Base-by-base conservation (phyloP, 2,113 vertebrate species). In the Lycocorax pyrrhopterus region DNA sequence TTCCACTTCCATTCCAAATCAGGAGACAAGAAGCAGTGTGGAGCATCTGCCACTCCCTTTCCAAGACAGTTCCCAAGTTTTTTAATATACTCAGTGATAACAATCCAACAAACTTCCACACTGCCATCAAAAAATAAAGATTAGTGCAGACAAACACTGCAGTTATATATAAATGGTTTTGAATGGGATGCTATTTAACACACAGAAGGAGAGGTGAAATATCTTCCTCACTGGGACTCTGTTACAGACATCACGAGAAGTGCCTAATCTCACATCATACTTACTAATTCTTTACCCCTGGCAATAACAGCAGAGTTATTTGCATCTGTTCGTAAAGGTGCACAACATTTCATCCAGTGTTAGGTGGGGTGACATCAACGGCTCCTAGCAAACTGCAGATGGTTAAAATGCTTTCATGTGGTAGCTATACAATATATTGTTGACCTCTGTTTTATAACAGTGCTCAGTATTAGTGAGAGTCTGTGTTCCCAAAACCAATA, bases 61-160 rank as follows among this genome's bases (percentile, higher is more conserved):
- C 7, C 2, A 6, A 75, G 46, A 51, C 2, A 0, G 0, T 59
- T 68, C 3, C 4, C 35, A 64, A 33, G 7, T 17, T 29, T 63
- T 82, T 89, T 46, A 66, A 49, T 51, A 58, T 2, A 16, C 0
- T 1, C 13, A 59, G 10, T 55, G 14, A 37, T 62, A 89, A 74
- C 22, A 87, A 69, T 35, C 16, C 19, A 71, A 56, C 15, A 84
- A 49, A 25, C 0, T 64, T 84, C 22, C 49, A 80, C 5, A 12
- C 4, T 43, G 6, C 4, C 15, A 19, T 27, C 0, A 63, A 79
- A 59, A 56, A 81, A 56, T 12, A 60, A 67, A 51, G 7, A 56
- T 4, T 13, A 69, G 4, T 32, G 7, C 22, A 58, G n/a, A 84
- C 16, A 68, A 68, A 76, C 32, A 66, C 4, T 72, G 23, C 23